These are phyloP conservation scores for Cardinalis cardinalis DNA, from an alignment of 2,113 vertebrate species.

Conservation along the genomic window DNA sequence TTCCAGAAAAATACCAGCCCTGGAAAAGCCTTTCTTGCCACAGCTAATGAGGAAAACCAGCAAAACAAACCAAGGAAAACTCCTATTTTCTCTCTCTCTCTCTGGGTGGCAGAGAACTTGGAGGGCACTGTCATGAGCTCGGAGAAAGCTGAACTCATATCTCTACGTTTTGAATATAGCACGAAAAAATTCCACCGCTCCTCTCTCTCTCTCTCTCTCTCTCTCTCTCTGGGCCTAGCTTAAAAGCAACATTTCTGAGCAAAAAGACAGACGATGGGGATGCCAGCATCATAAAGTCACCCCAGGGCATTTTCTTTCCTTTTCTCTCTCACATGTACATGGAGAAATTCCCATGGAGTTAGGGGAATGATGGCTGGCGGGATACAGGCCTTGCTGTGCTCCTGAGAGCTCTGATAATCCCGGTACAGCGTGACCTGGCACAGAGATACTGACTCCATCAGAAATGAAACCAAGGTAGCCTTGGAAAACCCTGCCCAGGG, in stretches of 20 bases:
- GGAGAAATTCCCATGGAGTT: background rate
- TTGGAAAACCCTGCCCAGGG: background rate
- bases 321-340: background rate
- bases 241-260: background rate
- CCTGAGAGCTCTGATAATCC: background rate
- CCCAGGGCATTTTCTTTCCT: background rate
- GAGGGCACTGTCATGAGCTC: accelerated
- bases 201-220: background rate
- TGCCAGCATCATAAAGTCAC: background rate
- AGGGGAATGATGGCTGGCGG: background rate
- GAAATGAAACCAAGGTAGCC: background rate
- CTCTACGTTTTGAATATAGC: background rate
- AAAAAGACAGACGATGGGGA: background rate
- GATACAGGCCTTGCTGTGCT: background rate
- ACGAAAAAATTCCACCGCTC: accelerated
- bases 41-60: background rate
- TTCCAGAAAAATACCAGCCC: background rate
- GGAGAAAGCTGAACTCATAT: too few relatives aligned
- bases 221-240: background rate
- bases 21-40: background rate
- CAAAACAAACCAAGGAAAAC: background rate
- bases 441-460: background rate
- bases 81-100: background rate
- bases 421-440: background rate
- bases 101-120: background rate